Percentiles rank a stretch among this genome's conserved stretches.
phyloP scores from a whole-genome alignment of 2,113 vertebrate species.

The Melanerpes formicivorus region DNA sequence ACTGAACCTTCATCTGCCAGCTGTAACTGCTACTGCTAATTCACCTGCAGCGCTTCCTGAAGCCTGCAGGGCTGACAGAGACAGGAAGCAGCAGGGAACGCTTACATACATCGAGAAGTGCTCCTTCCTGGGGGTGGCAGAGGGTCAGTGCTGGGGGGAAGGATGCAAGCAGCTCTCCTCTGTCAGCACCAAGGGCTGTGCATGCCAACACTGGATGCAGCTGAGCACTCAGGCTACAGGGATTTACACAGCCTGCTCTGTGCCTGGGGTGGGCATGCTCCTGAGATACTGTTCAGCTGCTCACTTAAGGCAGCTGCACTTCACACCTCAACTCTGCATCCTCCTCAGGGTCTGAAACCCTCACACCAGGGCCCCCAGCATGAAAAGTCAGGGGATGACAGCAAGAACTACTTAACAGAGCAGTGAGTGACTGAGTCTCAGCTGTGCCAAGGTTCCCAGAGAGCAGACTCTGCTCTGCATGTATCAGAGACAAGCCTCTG shows the following conservation, averaged over 20 bases:
- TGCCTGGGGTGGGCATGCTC: not conserved
- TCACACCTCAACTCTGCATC: not conserved
- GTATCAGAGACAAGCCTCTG: not conserved
- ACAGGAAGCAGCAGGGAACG: not conserved
- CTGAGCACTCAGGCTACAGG: not conserved
- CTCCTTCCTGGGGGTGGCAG: not conserved
- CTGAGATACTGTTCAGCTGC: not conserved
- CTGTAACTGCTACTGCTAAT: not conserved
- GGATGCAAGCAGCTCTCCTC: not conserved
- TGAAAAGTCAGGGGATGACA: not conserved
- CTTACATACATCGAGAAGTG: not conserved
- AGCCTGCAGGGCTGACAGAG: not conserved
- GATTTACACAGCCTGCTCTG: not conserved
- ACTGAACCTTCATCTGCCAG: not conserved
- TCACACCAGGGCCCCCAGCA: fast-evolving
- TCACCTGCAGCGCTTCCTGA: not conserved
- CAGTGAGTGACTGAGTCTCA: not conserved
- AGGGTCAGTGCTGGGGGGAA: not conserved
- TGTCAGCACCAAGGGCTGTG: not conserved
- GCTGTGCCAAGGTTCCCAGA: not conserved
- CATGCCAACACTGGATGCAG: not conserved
- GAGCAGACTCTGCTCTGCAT: not conserved
- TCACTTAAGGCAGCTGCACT: not conserved
- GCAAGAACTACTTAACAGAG: not conserved
- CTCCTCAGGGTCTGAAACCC: not conserved